These are phyloP conservation scores for Ennomos quercinarius DNA, from an alignment of 2,888 invertebrate genomes.

Conservation along the genomic window DNA sequence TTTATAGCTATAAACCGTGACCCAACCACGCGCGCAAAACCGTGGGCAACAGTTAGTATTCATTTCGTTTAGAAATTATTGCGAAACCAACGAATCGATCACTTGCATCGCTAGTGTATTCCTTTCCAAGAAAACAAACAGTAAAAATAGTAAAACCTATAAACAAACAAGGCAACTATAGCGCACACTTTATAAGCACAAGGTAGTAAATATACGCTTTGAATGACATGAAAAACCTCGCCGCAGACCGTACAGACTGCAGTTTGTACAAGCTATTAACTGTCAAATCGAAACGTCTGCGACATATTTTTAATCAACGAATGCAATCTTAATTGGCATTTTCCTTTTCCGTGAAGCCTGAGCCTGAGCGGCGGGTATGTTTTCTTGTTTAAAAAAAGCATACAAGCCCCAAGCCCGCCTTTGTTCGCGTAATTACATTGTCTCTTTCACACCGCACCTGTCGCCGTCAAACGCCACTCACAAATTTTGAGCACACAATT, in stretches of 20 bases:
- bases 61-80: no score
- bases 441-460: constrained; percentile 33
- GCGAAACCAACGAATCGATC: no score
- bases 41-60: no score
- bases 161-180: no score
- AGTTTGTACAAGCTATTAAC: constrained; percentile 6
- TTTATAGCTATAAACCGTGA: no score
- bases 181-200: no score
- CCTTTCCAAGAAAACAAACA: no score
- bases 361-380: constrained; percentile 22
- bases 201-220: no score
- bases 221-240: not conserved
- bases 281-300: constrained; percentile 30
- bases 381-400: constrained; percentile 34
- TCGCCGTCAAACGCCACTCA: constrained; percentile 31
- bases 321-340: constrained; percentile 37
- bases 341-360: constrained; percentile 29
- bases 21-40: no score
- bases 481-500: constrained; percentile 34
- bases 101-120: no score
- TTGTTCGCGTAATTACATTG: constrained; percentile 37
- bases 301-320: constrained; percentile 32
- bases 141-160: no score
- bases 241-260: constrained; percentile 1
- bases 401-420: constrained; percentile 28